phyloP scores from a whole-genome alignment of 2,113 vertebrate genomes.

The Calonectris borealis region DNA sequence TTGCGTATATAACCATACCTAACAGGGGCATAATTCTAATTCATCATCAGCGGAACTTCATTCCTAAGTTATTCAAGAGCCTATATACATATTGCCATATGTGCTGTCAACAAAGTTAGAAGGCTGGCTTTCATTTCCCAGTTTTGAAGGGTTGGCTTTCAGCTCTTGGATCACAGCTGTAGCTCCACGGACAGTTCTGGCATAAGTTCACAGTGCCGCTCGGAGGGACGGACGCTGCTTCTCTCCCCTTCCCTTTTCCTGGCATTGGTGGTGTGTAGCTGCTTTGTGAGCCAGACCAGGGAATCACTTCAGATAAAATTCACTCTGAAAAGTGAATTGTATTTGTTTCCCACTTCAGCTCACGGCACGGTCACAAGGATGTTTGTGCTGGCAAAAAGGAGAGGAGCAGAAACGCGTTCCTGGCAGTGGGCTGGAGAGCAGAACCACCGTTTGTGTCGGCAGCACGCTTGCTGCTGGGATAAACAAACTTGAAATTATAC shows the following conservation, averaged over 20 bases:
- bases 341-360: neutral
- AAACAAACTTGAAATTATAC: neutral
- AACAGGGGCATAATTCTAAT: neutral
- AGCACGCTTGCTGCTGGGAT: neutral
- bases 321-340: neutral
- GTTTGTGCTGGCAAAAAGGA: neutral
- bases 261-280: neutral
- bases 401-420: rapidly evolving
- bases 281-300: neutral
- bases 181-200: neutral
- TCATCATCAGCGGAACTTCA: neutral
- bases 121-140: neutral
- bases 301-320: neutral
- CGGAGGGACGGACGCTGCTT: rapidly evolving
- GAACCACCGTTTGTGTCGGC: neutral
- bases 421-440: neutral
- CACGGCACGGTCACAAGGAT: neutral
- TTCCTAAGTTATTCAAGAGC: neutral
- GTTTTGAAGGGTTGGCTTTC: neutral
- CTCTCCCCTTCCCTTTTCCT: neutral
- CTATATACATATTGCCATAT: neutral
- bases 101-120: neutral
- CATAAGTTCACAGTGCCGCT: neutral
- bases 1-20: neutral
- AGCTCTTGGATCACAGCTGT: neutral